Conservation (phyloP, 2,888 invertebrate genomes). For the Chymomyza amoena region DNA sequence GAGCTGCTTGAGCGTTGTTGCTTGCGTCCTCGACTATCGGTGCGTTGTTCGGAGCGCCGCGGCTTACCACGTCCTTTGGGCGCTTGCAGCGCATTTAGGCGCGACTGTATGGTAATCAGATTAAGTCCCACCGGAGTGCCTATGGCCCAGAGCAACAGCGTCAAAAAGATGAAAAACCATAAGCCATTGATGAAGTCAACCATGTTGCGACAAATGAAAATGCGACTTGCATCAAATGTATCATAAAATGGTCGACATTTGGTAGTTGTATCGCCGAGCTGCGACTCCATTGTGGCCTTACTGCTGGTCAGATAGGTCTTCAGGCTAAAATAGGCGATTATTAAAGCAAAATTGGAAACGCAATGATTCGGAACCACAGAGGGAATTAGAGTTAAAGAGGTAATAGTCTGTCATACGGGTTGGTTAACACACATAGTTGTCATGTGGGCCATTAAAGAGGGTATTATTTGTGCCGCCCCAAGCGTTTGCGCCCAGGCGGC, state of each 20-base stretch:
- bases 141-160: slow-evolving; percentile 81
- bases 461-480: too few relatives aligned
- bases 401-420: too few relatives aligned
- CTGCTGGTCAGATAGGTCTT: slow-evolving; percentile 84
- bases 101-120: slow-evolving; percentile 78
- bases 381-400: too few relatives aligned
- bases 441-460: too few relatives aligned
- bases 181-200: slow-evolving; percentile 81
- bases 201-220: slow-evolving; percentile 77
- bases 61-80: slow-evolving; percentile 39
- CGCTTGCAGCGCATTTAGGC: slow-evolving; percentile 63
- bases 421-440: too few relatives aligned
- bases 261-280: slow-evolving; percentile 83
- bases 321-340: slow-evolving; percentile 78
- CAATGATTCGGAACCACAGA: neutral
- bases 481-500: too few relatives aligned
- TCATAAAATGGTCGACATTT: slow-evolving; percentile 87
- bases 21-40: slow-evolving; percentile 44
- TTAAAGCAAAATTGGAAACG: neutral
- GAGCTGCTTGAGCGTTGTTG: slow-evolving; percentile 50
- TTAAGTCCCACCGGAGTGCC: slow-evolving; percentile 83
- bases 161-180: slow-evolving; percentile 84
- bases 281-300: slow-evolving; percentile 83
- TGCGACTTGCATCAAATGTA: slow-evolving; percentile 84
- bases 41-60: slow-evolving; percentile 14